phyloP scores from a whole-genome alignment of 2,797 vertebrate species.

The Merluccius polli region DNA sequence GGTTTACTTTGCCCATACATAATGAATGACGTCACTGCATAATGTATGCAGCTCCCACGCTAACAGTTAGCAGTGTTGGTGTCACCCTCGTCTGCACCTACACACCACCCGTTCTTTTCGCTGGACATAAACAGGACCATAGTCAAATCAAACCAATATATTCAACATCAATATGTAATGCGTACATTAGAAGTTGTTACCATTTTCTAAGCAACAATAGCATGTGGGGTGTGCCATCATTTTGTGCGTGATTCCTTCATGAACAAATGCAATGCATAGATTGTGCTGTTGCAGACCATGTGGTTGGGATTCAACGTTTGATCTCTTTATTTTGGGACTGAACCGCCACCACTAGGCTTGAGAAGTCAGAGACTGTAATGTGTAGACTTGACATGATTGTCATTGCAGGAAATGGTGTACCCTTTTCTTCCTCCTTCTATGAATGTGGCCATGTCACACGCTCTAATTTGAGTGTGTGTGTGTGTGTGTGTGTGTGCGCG shows the following conservation, averaged over 20 bases:
- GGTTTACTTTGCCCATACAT: constrained; percentile 54
- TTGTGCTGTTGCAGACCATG: no score
- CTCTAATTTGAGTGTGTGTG: background rate
- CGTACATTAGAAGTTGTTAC: no score
- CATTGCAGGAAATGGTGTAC: constrained; percentile 18
- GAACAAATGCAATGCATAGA: no score
- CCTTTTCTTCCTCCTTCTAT: constrained; percentile 14
- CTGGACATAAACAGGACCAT: constrained; percentile 8
- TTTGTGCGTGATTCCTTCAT: no score
- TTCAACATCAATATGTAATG: no score
- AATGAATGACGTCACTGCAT: constrained; percentile 51
- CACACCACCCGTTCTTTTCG: background rate
- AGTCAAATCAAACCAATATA: background rate
- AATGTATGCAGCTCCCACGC: constrained; percentile 56
- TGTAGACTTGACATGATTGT: background rate
- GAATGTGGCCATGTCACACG: constrained; percentile 18
- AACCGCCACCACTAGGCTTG: background rate
- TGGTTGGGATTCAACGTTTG: background rate
- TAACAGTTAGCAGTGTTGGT: constrained; percentile 48
- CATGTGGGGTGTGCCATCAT: no score
- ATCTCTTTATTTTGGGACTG: background rate
- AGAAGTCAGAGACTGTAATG: background rate
- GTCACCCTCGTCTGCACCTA: constrained; percentile 6
- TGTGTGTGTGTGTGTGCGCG: constrained; percentile 21
- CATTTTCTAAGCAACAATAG: no score